phyloP scores from a whole-genome alignment of 2,113 vertebrate species.

The Thinocorus orbignyianus region DNA sequence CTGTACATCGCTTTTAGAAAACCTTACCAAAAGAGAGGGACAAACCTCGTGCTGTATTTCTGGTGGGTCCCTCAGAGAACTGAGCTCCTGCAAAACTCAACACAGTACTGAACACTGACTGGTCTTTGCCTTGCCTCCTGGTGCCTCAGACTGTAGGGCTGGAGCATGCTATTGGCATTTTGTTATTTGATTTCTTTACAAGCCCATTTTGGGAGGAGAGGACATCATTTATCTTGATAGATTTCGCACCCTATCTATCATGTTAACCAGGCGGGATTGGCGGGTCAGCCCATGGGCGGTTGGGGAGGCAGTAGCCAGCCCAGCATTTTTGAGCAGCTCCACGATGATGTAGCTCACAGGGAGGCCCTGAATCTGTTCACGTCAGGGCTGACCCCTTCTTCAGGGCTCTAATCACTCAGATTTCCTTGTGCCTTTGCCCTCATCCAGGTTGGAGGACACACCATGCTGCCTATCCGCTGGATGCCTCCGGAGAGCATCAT shows the following conservation, averaged over 20 bases:
- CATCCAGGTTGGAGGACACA: slow-evolving; percentile 93
- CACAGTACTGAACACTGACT: neutral
- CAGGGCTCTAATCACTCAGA: neutral
- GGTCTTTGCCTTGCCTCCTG: neutral
- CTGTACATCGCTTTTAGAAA: neutral
- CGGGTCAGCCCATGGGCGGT: neutral
- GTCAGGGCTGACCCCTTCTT: neutral
- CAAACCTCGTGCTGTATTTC: neutral
- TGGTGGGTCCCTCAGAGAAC: neutral
- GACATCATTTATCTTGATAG: neutral
- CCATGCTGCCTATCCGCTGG: slow-evolving; percentile 98
- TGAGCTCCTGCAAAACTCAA: neutral
- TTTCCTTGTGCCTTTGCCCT: slow-evolving; percentile 21
- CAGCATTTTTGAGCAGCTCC: neutral
- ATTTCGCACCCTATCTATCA: neutral
- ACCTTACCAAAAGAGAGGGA: neutral
- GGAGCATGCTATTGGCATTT: neutral
- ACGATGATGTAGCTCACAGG: neutral
- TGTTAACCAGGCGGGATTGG: slow-evolving; percentile 5
- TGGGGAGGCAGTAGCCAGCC: neutral
- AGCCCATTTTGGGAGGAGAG: slow-evolving; percentile 1
- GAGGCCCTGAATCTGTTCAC: neutral
- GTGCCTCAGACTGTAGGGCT: neutral
- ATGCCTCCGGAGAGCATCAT: slow-evolving; percentile 99
- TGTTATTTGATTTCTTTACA: neutral